Evolutionary conservation across 2,113 vertebrate species (phyloP), one percentile per base, ranked within the genome.

Genomic region (Caretta caretta): DNA sequence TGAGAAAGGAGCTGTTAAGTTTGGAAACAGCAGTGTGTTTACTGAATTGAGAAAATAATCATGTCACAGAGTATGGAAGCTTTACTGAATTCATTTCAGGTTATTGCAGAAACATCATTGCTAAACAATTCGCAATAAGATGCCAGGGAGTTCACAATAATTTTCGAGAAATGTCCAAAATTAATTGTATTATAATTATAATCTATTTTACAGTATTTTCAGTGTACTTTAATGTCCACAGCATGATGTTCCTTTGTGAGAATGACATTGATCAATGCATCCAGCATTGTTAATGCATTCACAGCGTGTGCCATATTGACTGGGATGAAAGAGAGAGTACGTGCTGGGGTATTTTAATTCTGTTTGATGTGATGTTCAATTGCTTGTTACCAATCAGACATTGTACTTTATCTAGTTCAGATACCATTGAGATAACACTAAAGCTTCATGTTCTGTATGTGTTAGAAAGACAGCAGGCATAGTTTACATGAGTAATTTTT

Each of bases 111-210:
- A 90, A 91, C 51, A 93, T 85, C 50, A 69, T 79, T 35, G 3
- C 4, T 80, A 91, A 90, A 4, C 1, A 84, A 8, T 2, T 90
- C 9, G 29, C 56, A 86, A 31, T 48, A 54, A 69, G n/a, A 82
- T 16, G 14, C 10, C 49, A 24, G 12, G 57, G 19, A 57, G 24
- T 57, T 91, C 69, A 6, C 5, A 93, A 14, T 53, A 87, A 54
- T 91, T 94, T 89, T 17, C 90, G 42, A 7, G 79, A 20, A 83
- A 93, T 82, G 1, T 62, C 42, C 31, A 86, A 94, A 96, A 93
- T 86, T 69, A 91, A 35, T 76, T 84, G 93, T 25, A 35, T 89
- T 82, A 69, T 84, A 89, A 82, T 92, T 89, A 9, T 38, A 88
- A 85, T 8, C 8, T 69, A 8, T 46, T 14, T 84, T 93, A 88